Conservation (phyloP, 2,113 vertebrate genomes). For the Acanthisitta chloris region DNA sequence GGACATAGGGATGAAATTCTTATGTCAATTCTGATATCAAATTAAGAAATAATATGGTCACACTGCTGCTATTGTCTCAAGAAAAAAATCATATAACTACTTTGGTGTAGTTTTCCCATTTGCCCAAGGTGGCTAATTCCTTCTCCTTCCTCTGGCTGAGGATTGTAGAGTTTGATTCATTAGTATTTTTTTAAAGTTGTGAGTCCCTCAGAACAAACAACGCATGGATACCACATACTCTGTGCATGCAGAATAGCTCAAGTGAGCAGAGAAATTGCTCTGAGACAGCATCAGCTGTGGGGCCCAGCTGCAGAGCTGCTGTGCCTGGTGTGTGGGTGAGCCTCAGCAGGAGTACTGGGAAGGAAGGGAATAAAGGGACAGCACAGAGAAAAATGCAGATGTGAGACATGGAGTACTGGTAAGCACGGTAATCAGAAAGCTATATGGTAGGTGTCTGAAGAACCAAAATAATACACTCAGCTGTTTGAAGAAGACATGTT, state of each 20-base stretch:
- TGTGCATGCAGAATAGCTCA: background rate
- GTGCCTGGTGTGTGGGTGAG: background rate
- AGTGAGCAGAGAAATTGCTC: background rate
- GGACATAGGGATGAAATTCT: background rate
- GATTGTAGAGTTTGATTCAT: background rate
- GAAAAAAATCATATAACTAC: background rate
- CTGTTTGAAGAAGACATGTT: background rate
- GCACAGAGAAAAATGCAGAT: background rate
- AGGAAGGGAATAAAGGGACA: background rate
- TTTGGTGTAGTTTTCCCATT: background rate
- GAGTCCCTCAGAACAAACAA: background rate
- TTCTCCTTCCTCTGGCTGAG: background rate
- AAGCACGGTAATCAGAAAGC: background rate
- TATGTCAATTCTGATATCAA: background rate
- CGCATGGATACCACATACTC: rapidly evolving
- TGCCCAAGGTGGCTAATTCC: background rate
- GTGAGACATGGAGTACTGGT: background rate
- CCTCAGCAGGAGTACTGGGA: background rate
- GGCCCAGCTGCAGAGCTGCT: background rate
- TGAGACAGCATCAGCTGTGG: background rate
- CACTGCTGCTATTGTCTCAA: background rate
- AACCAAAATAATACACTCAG: background rate
- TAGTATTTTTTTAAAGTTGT: background rate
- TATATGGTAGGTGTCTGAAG: background rate
- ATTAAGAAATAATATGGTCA: background rate